Base-by-base conservation (phyloP, 2,888 invertebrate species). In the Microctonus brassicae region DNA sequence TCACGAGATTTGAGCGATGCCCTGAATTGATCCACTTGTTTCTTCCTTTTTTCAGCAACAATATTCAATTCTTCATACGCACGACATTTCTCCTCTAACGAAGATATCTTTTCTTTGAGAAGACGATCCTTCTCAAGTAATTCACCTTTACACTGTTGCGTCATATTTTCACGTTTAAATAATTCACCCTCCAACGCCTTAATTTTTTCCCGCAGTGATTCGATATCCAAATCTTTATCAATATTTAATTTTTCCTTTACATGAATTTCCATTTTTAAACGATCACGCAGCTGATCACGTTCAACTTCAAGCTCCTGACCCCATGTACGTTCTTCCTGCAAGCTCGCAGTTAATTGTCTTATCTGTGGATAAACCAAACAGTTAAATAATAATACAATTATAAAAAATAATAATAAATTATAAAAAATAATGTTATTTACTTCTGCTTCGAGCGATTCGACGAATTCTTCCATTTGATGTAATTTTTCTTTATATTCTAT, bases 11-110 rank as follows among this genome's bases (percentile, higher is more conserved):
- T 85, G 22, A 89, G 78, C 0, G 89, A 86, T 20, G 80, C 67
- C 70, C 88, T 86, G 52, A 89, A 82, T 67, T 88, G 88, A 68
- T 89, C 88, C 6, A 89, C 84, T 76, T 89, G 89, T 70, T 88
- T 88, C 76, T 88, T 88, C 61, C 89, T 85, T 73, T 88, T 88
- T 47, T 89, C 89, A 22, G 86, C 83, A 39, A 85, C 78, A 1
- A 76, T 73, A 20, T 72, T 79, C 17, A 85, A 69, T 65, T 87
- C 86, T 33, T 87, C 87, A 63, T 80, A 84, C 17, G 78, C 78
- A 5, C 77, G 80, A 66, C 75, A 78, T 67, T 83, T 84, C 71
- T 86, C 87, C 17, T 86, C 85, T 11, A 86, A 69, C 34, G 83
- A 67, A 7, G 73, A 34, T n/a, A 62, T 79, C 70, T 83, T 86